These are phyloP conservation scores for Takifugu rubripes DNA, from an alignment of 2,797 vertebrate species.

Conservation along the genomic window DNA sequence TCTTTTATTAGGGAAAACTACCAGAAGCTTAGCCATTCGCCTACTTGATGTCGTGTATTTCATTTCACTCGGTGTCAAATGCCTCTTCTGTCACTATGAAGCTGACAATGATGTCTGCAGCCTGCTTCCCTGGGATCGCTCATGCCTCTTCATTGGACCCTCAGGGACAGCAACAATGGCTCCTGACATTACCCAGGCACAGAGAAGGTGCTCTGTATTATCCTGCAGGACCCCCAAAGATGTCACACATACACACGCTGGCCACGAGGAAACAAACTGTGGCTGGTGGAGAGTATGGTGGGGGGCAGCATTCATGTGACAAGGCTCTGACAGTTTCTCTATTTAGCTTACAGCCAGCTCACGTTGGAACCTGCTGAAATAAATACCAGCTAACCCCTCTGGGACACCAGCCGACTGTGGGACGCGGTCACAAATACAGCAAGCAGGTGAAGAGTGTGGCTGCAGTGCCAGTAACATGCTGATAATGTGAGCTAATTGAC, in stretches of 20 bases:
- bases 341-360: slow-evolving; percentile 64
- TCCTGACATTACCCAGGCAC: slow-evolving; percentile 65
- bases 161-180: slow-evolving; percentile 61
- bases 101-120: slow-evolving; percentile 60
- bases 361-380: slow-evolving; percentile 62
- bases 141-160: slow-evolving; percentile 61
- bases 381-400: slow-evolving; percentile 40
- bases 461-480: slow-evolving; percentile 45
- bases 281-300: not conserved
- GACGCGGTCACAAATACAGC: slow-evolving; percentile 48
- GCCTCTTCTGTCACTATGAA: slow-evolving; percentile 61
- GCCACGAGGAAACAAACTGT: slow-evolving; percentile 33
- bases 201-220: slow-evolving; percentile 51
- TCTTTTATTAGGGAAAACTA: slow-evolving; percentile 64
- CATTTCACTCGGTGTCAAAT: slow-evolving; percentile 66
- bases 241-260: slow-evolving; percentile 32
- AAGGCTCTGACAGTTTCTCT: slow-evolving; percentile 69
- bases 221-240: slow-evolving; percentile 49
- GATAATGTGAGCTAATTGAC: slow-evolving; percentile 54
- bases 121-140: slow-evolving; percentile 50
- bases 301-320: slow-evolving; percentile 54
- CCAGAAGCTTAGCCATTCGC: slow-evolving; percentile 65
- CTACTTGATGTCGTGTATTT: slow-evolving; percentile 62
- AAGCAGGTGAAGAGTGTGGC: slow-evolving; percentile 26
- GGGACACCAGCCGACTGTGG: slow-evolving; percentile 35